These are phyloP conservation scores for Diabrotica virgifera DNA, from an alignment of 1,140 invertebrate genomes.

Conservation along the genomic window DNA sequence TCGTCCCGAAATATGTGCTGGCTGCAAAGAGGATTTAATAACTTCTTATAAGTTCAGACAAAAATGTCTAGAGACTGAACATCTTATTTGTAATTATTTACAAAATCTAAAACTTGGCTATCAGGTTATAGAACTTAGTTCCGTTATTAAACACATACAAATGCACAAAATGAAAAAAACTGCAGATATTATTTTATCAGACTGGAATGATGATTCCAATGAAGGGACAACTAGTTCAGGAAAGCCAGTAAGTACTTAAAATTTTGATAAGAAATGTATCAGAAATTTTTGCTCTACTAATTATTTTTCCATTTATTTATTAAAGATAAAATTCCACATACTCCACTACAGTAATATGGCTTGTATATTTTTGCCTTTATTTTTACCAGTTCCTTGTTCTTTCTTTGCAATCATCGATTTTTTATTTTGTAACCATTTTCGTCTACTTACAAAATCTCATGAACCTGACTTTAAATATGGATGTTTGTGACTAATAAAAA, in stretches of 20 bases:
- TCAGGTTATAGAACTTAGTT: not conserved
- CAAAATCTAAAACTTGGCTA: not conserved
- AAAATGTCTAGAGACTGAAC: slow-evolving; percentile 19
- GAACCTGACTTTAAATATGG: too few species aligned
- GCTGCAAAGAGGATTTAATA: slow-evolving; percentile 10
- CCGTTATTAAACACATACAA: slow-evolving; percentile 13
- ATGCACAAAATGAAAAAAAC: not conserved
- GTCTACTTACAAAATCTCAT: not conserved
- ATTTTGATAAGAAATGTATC: not conserved
- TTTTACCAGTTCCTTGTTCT: too few species aligned
- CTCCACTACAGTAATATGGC: too few species aligned
- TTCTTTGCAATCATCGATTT: too few species aligned
- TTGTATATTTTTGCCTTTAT: too few species aligned
- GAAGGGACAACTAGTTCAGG: not conserved
- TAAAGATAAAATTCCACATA: too few species aligned
- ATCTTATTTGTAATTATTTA: slow-evolving; percentile 16
- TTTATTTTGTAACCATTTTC: too few species aligned
- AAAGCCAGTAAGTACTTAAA: not conserved
- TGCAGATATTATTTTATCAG: slow-evolving; percentile 7
- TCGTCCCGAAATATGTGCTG: slow-evolving; percentile 18
- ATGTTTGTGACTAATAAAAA: too few species aligned
- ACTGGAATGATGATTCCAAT: slow-evolving; percentile 13
- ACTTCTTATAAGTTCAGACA: slow-evolving; percentile 14
- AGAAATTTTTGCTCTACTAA: too few species aligned
- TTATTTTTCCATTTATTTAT: too few species aligned